phyloP scores from a whole-genome alignment of 2,797 vertebrate genomes.

The Artibeus jamaicensis region DNA sequence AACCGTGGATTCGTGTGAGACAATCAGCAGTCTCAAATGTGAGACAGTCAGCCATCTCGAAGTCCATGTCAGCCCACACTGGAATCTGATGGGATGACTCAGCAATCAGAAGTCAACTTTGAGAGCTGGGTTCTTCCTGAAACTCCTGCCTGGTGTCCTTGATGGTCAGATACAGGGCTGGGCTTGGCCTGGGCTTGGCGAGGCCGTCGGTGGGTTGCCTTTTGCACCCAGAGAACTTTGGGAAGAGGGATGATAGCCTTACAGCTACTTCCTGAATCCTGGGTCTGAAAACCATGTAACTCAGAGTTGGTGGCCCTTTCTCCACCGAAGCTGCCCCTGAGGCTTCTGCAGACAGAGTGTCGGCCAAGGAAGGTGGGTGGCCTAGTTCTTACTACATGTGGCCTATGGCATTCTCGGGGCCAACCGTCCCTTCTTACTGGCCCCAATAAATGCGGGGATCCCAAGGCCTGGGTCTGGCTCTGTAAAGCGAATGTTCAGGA shows the following conservation, averaged over 20 bases:
- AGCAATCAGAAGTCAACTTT: neutral
- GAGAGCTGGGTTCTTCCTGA: conserved; percentile 26
- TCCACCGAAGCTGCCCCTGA: accelerated
- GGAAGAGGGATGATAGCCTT: too few species aligned
- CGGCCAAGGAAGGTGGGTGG: accelerated
- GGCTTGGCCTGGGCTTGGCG: neutral
- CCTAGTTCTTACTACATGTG: neutral
- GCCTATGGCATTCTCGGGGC: accelerated
- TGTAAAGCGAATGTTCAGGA: neutral
- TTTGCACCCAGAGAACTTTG: neutral
- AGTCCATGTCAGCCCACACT: neutral
- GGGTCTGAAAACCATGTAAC: neutral
- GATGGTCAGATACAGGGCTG: neutral
- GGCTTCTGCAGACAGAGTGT: neutral
- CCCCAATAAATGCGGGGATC: accelerated
- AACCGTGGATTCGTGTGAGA: neutral
- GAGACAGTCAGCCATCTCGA: neutral
- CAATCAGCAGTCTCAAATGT: neutral
- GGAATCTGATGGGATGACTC: conserved; percentile 45
- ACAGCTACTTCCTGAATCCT: neutral
- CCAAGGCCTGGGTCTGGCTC: accelerated
- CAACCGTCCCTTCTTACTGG: neutral
- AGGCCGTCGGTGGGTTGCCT: neutral
- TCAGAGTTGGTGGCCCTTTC: neutral
- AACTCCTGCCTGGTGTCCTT: neutral